Evolutionary conservation across 1,140 invertebrate genomes (phyloP).

Genomic region (Drosophila repleta): DNA sequence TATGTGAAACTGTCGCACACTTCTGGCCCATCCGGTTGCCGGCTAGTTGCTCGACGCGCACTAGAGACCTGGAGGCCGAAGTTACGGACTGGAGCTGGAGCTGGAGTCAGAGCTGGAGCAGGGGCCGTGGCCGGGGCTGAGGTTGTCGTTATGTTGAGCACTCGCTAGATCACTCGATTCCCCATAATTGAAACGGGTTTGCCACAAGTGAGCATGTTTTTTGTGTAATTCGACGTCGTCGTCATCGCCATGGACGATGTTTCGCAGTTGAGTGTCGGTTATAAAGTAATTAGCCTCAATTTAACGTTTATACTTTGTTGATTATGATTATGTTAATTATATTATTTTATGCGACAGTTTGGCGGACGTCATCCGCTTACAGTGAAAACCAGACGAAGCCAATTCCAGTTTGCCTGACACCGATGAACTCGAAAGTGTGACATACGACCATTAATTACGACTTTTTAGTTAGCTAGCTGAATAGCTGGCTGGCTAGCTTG

Average conservation of each 20-base stretch:
- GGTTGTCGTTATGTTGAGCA: conserved; percentile 40
- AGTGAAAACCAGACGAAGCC: conserved; percentile 60
- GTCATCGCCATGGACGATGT: conserved; percentile 56
- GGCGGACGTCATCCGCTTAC: conserved; percentile 44
- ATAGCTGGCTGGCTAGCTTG: not conserved
- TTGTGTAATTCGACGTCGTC: conserved; percentile 46
- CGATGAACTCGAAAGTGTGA: conserved; percentile 76
- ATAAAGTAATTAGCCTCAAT: conserved; percentile 83
- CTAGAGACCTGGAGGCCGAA: not conserved
- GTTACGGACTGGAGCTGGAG: not conserved
- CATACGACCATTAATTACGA: conserved; percentile 40
- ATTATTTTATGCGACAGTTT: conserved; percentile 75
- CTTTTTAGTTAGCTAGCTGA: conserved; percentile 4
- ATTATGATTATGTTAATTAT: conserved; percentile 83
- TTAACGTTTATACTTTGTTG: conserved; percentile 82
- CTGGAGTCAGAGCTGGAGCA: not conserved
- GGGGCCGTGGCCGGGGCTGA: conserved; percentile 14
- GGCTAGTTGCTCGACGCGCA: conserved; percentile 6
- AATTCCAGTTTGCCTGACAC: conserved; percentile 63
- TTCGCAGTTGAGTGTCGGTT: conserved; percentile 80
- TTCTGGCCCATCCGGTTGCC: conserved; percentile 52
- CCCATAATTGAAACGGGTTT: conserved; percentile 79
- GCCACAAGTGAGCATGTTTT: conserved; percentile 77
- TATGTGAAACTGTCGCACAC: conserved; percentile 60
- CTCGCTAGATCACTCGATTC: conserved; percentile 51